Base-by-base conservation (phyloP, 2,113 vertebrate species). In the Corynorhinus townsendii region DNA sequence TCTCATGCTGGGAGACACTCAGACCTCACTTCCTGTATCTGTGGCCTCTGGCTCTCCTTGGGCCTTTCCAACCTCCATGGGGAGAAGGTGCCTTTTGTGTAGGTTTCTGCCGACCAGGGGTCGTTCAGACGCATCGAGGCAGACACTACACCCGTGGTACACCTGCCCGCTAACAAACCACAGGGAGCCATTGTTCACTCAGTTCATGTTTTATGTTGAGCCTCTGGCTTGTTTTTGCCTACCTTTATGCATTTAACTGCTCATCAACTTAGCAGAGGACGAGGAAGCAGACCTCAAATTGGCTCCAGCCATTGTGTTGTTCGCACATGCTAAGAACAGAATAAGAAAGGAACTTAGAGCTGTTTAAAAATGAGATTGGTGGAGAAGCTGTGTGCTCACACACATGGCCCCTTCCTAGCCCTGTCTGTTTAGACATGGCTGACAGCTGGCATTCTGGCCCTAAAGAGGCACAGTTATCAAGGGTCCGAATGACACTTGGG, bases 391-490 rank as follows among this genome's bases (percentile, higher is more conserved):
- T 11, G 28, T 22, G 30, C 59, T 47, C 10, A 71, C 80, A 38
- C 10, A 0, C 1, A 0, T 38, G 68, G 16, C n/a, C 69, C 17
- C 20, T 17, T 81, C 47, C 24, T 5, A 64, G 28, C 15, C 16
- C 8, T 0, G 1, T 26, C 52, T 62, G 3, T 24, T 24, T 28
- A 15, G 47, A 9, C 12, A 5, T 1, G 3, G 68, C 38, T 66
- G 43, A n/a, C 43, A 2, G 6, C 77, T 43, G 17, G 26, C 0
- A 1, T 8, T 38, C 30, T 19, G 62, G 77, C 56, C 64, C 56
- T 35, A 35, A 47, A 64, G 77, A 45, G 8, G 6, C n/a, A 5
- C 6, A 62, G 89, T n/a, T 40, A 11, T 56, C 75, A 38, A 24
- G 5, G 43, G 73, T 12, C 47, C 2, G 6, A 64, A 72, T 43